Evolutionary conservation across 2,113 vertebrate genomes (phyloP), one percentile per base, ranked within the genome.

Genomic region (Poecile atricapillus): DNA sequence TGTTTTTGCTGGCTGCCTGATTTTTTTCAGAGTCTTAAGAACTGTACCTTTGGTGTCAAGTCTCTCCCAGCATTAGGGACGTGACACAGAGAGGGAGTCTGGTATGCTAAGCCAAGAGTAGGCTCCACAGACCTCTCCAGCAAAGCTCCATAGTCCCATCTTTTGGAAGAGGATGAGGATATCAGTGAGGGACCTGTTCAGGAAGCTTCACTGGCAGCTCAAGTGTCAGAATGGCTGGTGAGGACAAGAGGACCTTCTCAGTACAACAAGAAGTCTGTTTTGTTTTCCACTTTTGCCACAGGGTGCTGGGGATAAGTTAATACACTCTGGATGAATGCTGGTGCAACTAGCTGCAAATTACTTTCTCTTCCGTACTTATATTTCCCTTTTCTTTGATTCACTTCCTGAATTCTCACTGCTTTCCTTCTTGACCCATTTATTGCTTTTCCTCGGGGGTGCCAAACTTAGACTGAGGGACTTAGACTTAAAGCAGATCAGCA

Each of bases 331-430:
- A 60, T 81, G 68, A 68, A 63, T 90, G 71, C 47, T 93, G 67
- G 39, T 88, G 27, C 52, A 67, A 80, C 35, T 52, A 74, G 47
- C 47, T 83, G 86, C 22, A 56, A 78, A n/a, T 89, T 25, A 43
- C 47, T 64, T 89, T 59, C 13, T 83, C 59, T 80, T 79, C 77
- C 81, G 52, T 76, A 17, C 90, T 95, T 85, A 24, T 67, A 74
- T 93, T 96, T 95, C 63, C 83, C 73, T 69, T 92, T 92, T 52
- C 56, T 95, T 95, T 93, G 53, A 90, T 90, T 87, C 52, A 44
- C 52, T 97, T 96, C 78, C 87, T 95, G 86, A 88, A 74, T 80
- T 83, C 64, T 94, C 59, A 20, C 67, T 91, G 70, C 68, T 93
- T 92, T 93, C 92, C 89, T 83, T 68, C 82, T 85, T 96, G 84